Base-by-base conservation (phyloP, 2,888 invertebrate genomes). In the Ophion slaviceki region DNA sequence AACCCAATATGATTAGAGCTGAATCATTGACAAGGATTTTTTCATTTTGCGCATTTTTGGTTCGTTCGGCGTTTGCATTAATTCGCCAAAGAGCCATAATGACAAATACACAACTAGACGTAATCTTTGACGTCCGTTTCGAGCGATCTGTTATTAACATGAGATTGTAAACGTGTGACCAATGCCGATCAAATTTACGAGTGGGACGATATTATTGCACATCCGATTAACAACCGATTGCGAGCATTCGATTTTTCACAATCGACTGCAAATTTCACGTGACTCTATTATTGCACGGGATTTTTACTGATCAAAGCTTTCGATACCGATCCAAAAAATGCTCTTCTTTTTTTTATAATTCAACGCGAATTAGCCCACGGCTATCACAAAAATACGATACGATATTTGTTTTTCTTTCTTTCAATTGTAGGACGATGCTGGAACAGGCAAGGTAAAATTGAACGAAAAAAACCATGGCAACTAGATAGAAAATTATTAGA, bases 401-500 rank as follows among this genome's bases (percentile, higher is more conserved):
- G 83, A 87, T 68, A 82, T 84, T 85, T 88, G 75, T 90, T 86
- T 87, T 84, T 91, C 90, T 87, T 87, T 89, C 82, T 90, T 89
- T 90, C 88, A 88, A 91, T 92, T 91, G 86, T 92, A 93, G 92
- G 91, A 91, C 88, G 90, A 91, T 88, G 90, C 90, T 88, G 92
- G 87, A 89, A 90, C 90, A 86, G 90, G 86, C 84, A 91, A 92
- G 92, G 92, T 93, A 92, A 92, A 84, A 79, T 80, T 80, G 79
- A 75, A 81, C 57, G 68, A 85, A 77, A 78, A 80, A 67, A 67
- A 72, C n/a, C 53, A 53, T 59, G 47, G 28, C 75, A 61, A 77
- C 40, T 71, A 36, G 71, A 70, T 76, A 83, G 79, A 59, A 72
- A 76, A 66, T 47, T 14, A 72, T 83, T 75, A 61, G 80, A 61